Base-by-base conservation (phyloP, 1,140 invertebrate species). In the Cardiocondyla obscurior region DNA sequence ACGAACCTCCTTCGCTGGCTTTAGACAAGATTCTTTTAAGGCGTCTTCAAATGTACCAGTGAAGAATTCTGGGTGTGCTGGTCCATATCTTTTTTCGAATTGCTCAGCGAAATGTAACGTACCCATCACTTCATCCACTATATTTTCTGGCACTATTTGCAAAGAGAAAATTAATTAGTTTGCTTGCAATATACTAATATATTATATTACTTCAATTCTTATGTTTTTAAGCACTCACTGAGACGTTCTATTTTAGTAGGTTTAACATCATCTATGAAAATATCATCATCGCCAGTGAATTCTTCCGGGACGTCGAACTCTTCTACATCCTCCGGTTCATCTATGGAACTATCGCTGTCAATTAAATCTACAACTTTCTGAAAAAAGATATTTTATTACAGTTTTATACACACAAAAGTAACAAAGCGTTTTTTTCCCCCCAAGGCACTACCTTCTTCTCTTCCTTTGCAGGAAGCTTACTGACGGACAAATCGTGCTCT, bases 31-130 rank as follows among this genome's bases (percentile, higher is more conserved):
- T 93, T 98, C 97, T 93, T 97, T 97, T 51, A 99, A 95, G 30
- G 98, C 98, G 93, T 98, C 97, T 88, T 98, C 97, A 76, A 99
- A 94, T 49, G 97, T 97, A 46, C 98, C 98, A 87, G 97, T 96
- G 94, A 97, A 99, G 94, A 99, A 99, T 83, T 97, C 95, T 0
- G 98, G 98, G 93, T 97, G 97, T 83, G 96, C 96, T 30, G 96
- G 95, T 5, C 98, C 98, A 89, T 96, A 96, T 60, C 98, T 95
- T 77, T 96, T 95, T 81, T 96, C 95, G 94, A 99, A 99, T 90
- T 97, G 96, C 87, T 97, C 96, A 25, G 96, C 95, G 94, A 99
- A 99, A 93, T 97, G 96, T 88, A 98, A 95, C 49, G 97, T 97
- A 4, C 97, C 98, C 69, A 96, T 94, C n/a, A 95, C 96, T 93